These are phyloP conservation scores for Epizoanthus scotinus DNA, from an alignment of 92 coral and sea anemone genomes.

Conservation along the genomic window DNA sequence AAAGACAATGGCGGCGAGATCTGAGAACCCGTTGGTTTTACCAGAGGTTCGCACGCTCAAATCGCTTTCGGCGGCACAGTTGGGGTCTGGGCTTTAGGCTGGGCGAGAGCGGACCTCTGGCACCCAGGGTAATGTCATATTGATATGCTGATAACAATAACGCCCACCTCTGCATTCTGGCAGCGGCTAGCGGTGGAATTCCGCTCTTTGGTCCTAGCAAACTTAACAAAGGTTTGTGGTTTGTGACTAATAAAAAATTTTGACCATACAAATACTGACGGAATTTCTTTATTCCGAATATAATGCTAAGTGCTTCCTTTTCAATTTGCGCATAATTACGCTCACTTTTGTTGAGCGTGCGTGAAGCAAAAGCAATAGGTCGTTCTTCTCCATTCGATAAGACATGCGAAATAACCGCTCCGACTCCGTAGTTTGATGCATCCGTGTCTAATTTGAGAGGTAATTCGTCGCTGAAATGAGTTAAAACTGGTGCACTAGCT, in stretches of 20 bases:
- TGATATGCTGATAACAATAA: background rate
- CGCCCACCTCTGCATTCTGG: slow-evolving; percentile 48
- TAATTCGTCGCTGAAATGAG: background rate
- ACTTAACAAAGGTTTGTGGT: slow-evolving; percentile 46
- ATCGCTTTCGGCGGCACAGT: too few species aligned
- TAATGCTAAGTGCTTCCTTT: slow-evolving; percentile 45
- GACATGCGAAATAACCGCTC: slow-evolving; percentile 55
- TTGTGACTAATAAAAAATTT: slow-evolving; percentile 36
- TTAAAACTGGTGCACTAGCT: slow-evolving; percentile 52
- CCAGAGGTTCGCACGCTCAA: too few species aligned
- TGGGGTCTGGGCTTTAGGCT: too few species aligned
- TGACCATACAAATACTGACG: slow-evolving; percentile 51
- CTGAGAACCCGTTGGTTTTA: too few species aligned
- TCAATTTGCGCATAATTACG: slow-evolving; percentile 48
- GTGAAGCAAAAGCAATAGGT: slow-evolving; percentile 61
- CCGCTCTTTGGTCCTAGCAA: slow-evolving; percentile 40
- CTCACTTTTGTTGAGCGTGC: slow-evolving; percentile 46
- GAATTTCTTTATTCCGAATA: slow-evolving; percentile 30
- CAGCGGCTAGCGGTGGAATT: slow-evolving; percentile 52
- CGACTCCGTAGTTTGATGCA: slow-evolving; percentile 41
- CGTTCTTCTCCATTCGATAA: slow-evolving; percentile 45
- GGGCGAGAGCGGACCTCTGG: too few species aligned
- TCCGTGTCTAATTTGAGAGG: slow-evolving; percentile 54
- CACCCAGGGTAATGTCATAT: too few species aligned
- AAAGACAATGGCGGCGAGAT: too few species aligned